Evolutionary conservation across 2,113 vertebrate genomes (phyloP).

Genomic region (Zapornia atra): DNA sequence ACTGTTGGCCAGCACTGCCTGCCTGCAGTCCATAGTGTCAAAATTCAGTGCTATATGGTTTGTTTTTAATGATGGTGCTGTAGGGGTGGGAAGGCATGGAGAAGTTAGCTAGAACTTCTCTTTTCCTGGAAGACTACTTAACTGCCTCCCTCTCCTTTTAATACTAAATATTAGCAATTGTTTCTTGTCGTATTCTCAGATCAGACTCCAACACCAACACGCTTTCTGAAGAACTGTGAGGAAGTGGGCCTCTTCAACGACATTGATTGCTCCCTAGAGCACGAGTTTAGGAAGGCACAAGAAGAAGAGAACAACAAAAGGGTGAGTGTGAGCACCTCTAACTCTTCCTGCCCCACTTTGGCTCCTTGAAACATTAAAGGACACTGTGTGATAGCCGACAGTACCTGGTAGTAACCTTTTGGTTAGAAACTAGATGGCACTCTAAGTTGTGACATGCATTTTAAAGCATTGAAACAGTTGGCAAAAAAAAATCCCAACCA

Average conservation of each 20-base stretch:
- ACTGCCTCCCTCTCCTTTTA: neutral
- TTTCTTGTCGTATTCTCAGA: slow-evolving; percentile 79
- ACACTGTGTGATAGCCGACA: neutral
- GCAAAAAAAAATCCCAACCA: neutral
- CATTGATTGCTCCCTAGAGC: slow-evolving; percentile 95
- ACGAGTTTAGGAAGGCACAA: slow-evolving; percentile 96
- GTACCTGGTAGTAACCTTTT: neutral
- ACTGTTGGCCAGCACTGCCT: neutral
- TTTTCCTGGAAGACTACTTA: neutral
- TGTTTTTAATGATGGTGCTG: neutral
- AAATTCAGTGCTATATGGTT: neutral
- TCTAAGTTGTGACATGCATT: neutral
- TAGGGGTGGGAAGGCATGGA: neutral
- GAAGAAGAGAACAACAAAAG: slow-evolving; percentile 97
- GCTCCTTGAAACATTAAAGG: neutral
- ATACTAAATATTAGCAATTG: neutral
- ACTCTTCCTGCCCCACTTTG: neutral
- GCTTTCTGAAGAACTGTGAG: slow-evolving; percentile 98
- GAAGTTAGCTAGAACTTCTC: neutral
- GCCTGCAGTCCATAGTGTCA: fast-evolving
- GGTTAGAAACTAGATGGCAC: slow-evolving; percentile 11
- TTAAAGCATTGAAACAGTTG: neutral
- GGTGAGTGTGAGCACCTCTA: slow-evolving; percentile 75
- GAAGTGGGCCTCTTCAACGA: slow-evolving; percentile 98
- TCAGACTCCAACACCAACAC: slow-evolving; percentile 97